Evolutionary conservation across 2,113 vertebrate species (phyloP).

Genomic region (Halcyon malimbica): DNA sequence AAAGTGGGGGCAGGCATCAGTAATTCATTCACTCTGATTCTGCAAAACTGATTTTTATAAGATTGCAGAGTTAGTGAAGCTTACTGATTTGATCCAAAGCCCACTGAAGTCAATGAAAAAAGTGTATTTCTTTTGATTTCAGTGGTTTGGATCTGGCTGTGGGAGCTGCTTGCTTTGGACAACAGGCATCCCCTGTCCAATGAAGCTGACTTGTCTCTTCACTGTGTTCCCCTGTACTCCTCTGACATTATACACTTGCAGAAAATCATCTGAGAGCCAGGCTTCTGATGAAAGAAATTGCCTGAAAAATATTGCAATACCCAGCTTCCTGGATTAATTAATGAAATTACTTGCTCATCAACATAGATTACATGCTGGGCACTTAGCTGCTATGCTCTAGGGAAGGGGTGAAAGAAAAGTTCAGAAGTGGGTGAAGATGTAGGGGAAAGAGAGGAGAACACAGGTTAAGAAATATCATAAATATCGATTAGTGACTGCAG

Average conservation of each 20-base stretch:
- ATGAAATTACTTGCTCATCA: slow-evolving; percentile 56
- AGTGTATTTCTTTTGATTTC: background rate
- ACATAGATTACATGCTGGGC: slow-evolving; percentile 27
- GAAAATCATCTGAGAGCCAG: background rate
- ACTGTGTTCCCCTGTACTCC: background rate
- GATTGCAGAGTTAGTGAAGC: background rate
- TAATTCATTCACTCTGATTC: background rate
- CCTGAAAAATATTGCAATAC: slow-evolving; percentile 7
- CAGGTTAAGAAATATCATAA: background rate
- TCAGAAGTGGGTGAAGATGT: background rate
- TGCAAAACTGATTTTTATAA: background rate
- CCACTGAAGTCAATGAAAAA: background rate
- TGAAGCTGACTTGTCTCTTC: background rate
- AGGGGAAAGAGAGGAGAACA: background rate
- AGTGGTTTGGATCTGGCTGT: background rate
- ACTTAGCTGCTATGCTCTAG: background rate
- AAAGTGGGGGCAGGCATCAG: background rate
- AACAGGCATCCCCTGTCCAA: background rate
- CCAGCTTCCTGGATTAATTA: slow-evolving; percentile 21
- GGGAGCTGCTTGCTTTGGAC: background rate
- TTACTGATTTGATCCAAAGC: background rate
- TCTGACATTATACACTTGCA: background rate
- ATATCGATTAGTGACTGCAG: background rate
- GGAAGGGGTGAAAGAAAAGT: background rate
- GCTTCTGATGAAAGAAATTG: background rate